Evolutionary conservation across 37 sponge, comb jelly and placozoan genomes (phyloP), one percentile per base, ranked within the genome.

Genomic region (Axinella damicornis): DNA sequence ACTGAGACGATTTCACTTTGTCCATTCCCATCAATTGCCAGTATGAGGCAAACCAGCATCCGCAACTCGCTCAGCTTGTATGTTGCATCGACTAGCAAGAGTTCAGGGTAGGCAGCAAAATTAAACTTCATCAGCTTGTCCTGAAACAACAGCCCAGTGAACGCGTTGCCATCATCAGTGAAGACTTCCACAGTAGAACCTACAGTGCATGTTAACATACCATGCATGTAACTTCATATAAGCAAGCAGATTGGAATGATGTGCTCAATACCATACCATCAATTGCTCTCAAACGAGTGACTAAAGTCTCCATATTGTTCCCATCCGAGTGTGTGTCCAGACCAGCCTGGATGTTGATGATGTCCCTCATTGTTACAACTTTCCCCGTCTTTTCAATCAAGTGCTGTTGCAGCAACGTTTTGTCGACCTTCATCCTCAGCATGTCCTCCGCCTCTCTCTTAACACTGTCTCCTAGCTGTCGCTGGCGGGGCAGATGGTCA

Each of bases 1-100:
- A 58, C 79, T 53, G 53, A 62, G n/a, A 82, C 78, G 16, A 89
- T 70, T 32, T 83, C 89, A 82, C 89, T 89, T 68, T 89, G 82
- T 18, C 83, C 88, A 82, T 88, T 88, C 25, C 56, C 34, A 77
- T 89, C 89, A 21, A 71, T 84, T 59, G 36, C 22, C 25, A 88
- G 59, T 61, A 88, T 56, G 14, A 88, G 32, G 54, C 82, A 81
- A 19, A 75, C 15, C 12, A 83, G 88, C 62, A 80, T 14, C 27
- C 68, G 21, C 19, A 88, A 60, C 22, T 88, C 82, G 19, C 67
- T 39, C 71, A 88, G 71, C 52, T 88, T 88, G 52, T 88, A 88
- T 19, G 83, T 81, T 32, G 77, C 83, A 77, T 88, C 76, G 16
- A 88, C 33, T 58, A 55, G 67, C 20, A 82, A 34, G 24, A 87